Conservation (phyloP, 37 sponge, comb jelly and placozoan genomes). For the Cladorhizidae sp. region DNA sequence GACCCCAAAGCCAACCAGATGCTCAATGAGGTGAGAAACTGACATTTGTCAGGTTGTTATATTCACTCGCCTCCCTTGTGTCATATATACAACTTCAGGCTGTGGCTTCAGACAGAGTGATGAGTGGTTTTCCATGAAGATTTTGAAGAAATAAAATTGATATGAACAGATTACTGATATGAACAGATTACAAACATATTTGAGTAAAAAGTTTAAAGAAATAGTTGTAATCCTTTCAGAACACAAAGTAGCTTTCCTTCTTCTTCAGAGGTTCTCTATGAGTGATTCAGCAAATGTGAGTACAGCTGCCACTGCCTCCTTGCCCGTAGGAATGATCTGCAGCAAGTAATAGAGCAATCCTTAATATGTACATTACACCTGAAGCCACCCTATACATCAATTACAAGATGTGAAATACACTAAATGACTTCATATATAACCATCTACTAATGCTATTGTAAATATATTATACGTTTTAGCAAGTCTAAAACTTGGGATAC, state of each 20-base stretch:
- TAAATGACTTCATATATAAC: neutral
- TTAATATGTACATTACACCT: no score
- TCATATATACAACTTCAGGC: slow-evolving; percentile 40
- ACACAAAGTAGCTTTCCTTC: neutral
- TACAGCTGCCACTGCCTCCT: slow-evolving; percentile 60
- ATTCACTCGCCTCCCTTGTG: neutral
- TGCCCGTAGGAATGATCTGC: slow-evolving; percentile 69
- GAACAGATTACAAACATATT: no score
- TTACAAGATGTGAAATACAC: neutral
- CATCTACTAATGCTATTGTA: neutral
- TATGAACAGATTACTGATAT: neutral
- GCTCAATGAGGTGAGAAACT: slow-evolving; percentile 48
- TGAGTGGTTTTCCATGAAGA: slow-evolving; percentile 81
- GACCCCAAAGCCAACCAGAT: slow-evolving; percentile 72
- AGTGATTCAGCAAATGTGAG: slow-evolving; percentile 33
- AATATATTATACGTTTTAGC: neutral
- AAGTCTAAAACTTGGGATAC: no score
- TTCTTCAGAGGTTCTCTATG: slow-evolving; percentile 20
- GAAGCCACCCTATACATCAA: no score
- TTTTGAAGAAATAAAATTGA: neutral
- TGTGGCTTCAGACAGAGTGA: slow-evolving; percentile 76
- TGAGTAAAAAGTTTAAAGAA: no score
- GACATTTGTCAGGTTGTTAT: slow-evolving; percentile 6
- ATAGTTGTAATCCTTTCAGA: no score
- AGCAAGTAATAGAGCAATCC: neutral